Percentiles rank a stretch among this genome's conserved stretches.
Conservation (phyloP, 2,797 vertebrate species). For the Sus cebifrons region DNA sequence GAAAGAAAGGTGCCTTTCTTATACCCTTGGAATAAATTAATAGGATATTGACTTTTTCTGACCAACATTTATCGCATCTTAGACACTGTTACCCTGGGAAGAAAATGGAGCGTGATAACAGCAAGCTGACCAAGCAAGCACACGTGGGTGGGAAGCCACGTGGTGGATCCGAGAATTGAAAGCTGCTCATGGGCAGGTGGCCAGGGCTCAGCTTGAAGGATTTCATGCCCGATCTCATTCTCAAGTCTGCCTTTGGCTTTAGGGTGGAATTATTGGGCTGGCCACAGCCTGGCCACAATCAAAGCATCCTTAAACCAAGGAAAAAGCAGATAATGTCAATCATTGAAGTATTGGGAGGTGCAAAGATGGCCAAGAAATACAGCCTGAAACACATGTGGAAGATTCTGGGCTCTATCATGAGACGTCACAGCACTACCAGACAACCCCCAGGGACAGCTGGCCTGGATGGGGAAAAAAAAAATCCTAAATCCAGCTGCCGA, state of each 20-base stretch:
- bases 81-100: slow-evolving; percentile 66
- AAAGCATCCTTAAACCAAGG: slow-evolving; percentile 80
- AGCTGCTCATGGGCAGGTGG: slow-evolving; percentile 79
- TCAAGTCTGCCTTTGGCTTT: slow-evolving; percentile 80
- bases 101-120: slow-evolving; percentile 71
- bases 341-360: slow-evolving; percentile 68
- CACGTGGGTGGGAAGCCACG: background rate
- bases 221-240: slow-evolving; percentile 80
- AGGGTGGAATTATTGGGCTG: slow-evolving; percentile 78
- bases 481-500: background rate
- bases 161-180: slow-evolving; percentile 10
- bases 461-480: background rate
- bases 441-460: background rate
- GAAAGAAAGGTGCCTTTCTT: slow-evolving; percentile 53
- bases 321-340: slow-evolving; percentile 76
- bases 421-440: background rate
- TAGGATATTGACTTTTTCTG: slow-evolving; percentile 28
- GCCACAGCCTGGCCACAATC: slow-evolving; percentile 77
- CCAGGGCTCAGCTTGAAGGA: slow-evolving; percentile 63
- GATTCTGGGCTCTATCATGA: background rate
- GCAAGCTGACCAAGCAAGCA: background rate
- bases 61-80: slow-evolving; percentile 65
- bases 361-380: slow-evolving; percentile 57
- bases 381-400: background rate
- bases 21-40: slow-evolving; percentile 61